phyloP scores from a whole-genome alignment of 2,888 invertebrate species.

The Orthonychiurus folsomi region DNA sequence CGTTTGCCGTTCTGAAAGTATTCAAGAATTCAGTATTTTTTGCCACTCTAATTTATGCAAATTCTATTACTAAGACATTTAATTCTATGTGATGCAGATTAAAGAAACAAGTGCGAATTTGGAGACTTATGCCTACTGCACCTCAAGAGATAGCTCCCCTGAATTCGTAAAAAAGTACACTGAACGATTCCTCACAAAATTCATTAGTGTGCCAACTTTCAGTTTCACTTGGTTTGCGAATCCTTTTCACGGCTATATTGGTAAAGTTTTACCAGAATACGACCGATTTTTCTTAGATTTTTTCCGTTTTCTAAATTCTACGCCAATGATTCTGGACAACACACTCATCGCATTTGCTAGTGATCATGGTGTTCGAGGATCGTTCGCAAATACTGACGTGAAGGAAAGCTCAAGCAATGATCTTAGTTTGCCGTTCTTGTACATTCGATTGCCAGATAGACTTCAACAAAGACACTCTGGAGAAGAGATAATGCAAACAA shows the following conservation, averaged over 20 bases:
- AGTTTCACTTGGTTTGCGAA: slow-evolving; percentile 72
- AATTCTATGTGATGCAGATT: too few relatives aligned
- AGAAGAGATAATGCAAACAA: too few relatives aligned
- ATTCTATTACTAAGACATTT: too few relatives aligned
- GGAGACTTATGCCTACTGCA: too few relatives aligned
- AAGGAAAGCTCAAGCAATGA: too few relatives aligned
- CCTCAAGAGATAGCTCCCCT: slow-evolving; percentile 13
- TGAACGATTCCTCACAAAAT: slow-evolving; percentile 57
- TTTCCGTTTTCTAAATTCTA: slow-evolving; percentile 52
- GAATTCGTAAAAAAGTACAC: slow-evolving; percentile 62
- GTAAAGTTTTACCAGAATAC: slow-evolving; percentile 58
- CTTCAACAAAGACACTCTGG: too few relatives aligned
- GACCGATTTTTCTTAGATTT: slow-evolving; percentile 53
- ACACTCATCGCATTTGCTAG: slow-evolving; percentile 61
- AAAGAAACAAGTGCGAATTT: neutral
- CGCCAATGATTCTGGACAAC: slow-evolving; percentile 54
- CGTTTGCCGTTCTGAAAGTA: too few relatives aligned
- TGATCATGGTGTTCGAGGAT: slow-evolving; percentile 67
- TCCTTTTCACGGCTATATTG: slow-evolving; percentile 62
- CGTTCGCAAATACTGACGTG: slow-evolving; percentile 62
- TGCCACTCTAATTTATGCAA: too few relatives aligned
- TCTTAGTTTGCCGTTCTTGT: too few relatives aligned
- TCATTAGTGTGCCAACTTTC: slow-evolving; percentile 56
- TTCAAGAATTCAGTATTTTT: too few relatives aligned
- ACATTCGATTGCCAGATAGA: too few relatives aligned